These are phyloP conservation scores for Thymelicus lineola DNA, from an alignment of 2,888 invertebrate genomes.

Conservation along the genomic window DNA sequence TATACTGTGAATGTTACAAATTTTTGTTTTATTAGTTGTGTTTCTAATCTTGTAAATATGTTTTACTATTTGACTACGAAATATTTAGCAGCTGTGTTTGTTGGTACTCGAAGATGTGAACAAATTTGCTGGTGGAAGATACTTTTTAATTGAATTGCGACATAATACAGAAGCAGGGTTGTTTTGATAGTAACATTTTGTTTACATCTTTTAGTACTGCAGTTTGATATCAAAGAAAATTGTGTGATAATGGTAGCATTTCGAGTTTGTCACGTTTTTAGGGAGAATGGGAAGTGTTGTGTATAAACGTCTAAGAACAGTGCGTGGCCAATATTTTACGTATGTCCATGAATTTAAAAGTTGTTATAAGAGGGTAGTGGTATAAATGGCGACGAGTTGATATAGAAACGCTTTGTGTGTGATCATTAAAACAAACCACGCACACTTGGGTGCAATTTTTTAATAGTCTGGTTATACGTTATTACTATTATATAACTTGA, in stretches of 20 bases:
- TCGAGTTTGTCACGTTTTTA: constrained; percentile 1
- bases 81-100: too few relatives aligned
- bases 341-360: not conserved
- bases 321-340: constrained; percentile 8
- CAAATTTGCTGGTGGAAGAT: too few relatives aligned
- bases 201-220: constrained; percentile 8
- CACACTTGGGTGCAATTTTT: not conserved
- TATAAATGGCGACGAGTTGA: not conserved
- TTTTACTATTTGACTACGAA: too few relatives aligned
- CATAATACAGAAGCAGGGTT: not conserved
- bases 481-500: not conserved
- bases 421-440: not conserved
- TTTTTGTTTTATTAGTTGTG: too few relatives aligned
- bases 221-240: constrained; percentile 7
- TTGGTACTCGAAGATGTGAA: too few relatives aligned
- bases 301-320: not conserved
- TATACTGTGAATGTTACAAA: too few relatives aligned
- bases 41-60: too few relatives aligned
- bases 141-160: too few relatives aligned
- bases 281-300: not conserved
- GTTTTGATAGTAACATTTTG: not conserved
- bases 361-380: constrained; percentile 1
- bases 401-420: constrained; percentile 1
- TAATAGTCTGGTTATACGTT: not conserved
- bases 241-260: constrained; percentile 9